These are phyloP conservation scores for Tarsius wallacei DNA, from an alignment of 2,797 vertebrate species.

Conservation along the genomic window DNA sequence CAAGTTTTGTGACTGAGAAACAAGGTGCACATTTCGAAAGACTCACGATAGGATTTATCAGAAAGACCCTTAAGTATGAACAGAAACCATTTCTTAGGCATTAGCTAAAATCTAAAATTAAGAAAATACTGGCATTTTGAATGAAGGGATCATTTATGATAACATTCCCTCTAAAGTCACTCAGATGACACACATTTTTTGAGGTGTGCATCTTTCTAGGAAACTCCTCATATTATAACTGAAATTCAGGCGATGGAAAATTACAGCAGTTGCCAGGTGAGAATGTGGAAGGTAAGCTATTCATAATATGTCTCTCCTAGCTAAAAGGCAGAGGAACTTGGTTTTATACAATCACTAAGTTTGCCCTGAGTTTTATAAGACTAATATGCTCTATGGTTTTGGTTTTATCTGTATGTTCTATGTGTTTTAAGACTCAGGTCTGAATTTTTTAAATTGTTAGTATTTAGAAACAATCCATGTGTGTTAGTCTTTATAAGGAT, in stretches of 20 bases:
- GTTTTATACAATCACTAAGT: background rate
- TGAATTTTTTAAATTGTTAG: background rate
- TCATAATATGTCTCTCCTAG: background rate
- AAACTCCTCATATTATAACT: constrained; percentile 61
- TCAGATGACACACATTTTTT: constrained; percentile 59
- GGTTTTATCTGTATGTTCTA: background rate
- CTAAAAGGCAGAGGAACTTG: background rate
- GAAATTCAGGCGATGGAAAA: constrained; percentile 71
- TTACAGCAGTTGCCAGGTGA: constrained; percentile 30
- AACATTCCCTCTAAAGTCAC: constrained; percentile 52
- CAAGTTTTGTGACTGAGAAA: constrained; percentile 48
- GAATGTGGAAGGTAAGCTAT: background rate
- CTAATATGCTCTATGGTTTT: background rate
- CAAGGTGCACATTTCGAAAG: constrained; percentile 73
- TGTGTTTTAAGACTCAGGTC: background rate
- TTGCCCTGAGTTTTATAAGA: background rate
- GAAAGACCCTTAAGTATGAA: constrained; percentile 69
- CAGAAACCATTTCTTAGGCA: constrained; percentile 65
- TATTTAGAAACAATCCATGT: background rate
- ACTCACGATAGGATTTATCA: constrained; percentile 59
- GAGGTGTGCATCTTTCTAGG: constrained; percentile 31
- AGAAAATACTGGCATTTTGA: constrained; percentile 74
- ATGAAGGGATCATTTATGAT: constrained; percentile 75
- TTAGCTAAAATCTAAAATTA: constrained; percentile 76
- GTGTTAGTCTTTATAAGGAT: background rate